Percentiles rank a stretch among this genome's conserved stretches.
Evolutionary conservation across 2,797 vertebrate species (phyloP).

Genomic region (Rhabdophis nuchalis): DNA sequence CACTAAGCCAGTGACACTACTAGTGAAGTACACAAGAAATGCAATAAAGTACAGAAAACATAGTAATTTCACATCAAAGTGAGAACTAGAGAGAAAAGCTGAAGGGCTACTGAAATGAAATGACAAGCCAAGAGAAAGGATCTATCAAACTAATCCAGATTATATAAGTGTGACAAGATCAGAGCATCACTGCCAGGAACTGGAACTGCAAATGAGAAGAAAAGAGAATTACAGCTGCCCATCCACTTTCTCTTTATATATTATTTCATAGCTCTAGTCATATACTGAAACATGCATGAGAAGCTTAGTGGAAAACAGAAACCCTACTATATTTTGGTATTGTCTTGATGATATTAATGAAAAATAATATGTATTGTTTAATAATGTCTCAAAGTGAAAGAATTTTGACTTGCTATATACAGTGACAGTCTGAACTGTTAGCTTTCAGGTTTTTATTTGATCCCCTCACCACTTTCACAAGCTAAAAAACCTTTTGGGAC

Average conservation of each 20-base stretch:
- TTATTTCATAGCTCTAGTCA: background rate
- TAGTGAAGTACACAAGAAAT: background rate
- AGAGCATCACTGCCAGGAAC: background rate
- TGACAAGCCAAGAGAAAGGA: background rate
- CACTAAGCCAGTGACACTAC: background rate
- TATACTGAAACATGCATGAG: background rate
- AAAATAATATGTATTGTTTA: background rate
- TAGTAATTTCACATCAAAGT: slow-evolving; percentile 15
- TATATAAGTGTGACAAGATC: background rate
- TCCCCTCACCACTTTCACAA: too few species aligned
- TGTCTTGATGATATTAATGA: background rate
- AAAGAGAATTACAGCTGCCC: background rate
- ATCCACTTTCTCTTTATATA: background rate
- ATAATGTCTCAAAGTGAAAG: background rate
- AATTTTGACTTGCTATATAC: background rate
- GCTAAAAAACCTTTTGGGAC: background rate
- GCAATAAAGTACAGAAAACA: slow-evolving; percentile 12
- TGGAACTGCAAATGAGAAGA: background rate
- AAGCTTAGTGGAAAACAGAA: background rate
- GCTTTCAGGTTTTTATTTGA: background rate
- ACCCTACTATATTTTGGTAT: background rate
- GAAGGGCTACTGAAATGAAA: slow-evolving; percentile 11
- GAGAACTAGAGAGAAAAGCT: background rate
- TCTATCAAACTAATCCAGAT: background rate
- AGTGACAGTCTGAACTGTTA: background rate